A percentile compares a stretch with the other conserved stretches of the same genome.
Conservation (phyloP, 2,797 vertebrate genomes). For the Trachurus trachurus region DNA sequence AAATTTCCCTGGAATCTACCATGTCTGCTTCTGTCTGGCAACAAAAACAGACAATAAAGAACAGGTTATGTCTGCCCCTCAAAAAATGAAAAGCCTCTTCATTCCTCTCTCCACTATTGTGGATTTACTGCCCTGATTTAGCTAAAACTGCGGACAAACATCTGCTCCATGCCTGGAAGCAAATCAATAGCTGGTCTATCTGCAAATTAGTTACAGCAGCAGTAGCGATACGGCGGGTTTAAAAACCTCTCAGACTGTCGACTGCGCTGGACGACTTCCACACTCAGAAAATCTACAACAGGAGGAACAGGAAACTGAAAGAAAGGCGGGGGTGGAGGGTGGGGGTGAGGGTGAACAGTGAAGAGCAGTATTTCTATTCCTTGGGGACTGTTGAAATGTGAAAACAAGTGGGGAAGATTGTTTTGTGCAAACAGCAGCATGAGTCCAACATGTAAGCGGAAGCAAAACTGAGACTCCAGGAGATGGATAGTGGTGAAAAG, state of each 20-base stretch:
- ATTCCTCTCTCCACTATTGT: constrained; percentile 18
- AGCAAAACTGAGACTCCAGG: neutral
- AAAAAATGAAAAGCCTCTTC: constrained; percentile 15
- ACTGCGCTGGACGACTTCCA: constrained; percentile 28
- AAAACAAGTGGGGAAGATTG: neutral
- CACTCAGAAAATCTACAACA: neutral
- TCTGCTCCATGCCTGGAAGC: constrained; percentile 58
- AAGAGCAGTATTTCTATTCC: neutral
- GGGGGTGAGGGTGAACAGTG: neutral
- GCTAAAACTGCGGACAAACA: constrained; percentile 55
- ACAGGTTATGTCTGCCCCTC: neutral
- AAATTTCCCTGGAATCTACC: neutral
- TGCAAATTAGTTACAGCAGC: constrained; percentile 58
- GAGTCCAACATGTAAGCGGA: neutral
- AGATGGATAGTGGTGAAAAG: neutral
- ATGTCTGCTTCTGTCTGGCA: constrained; percentile 6
- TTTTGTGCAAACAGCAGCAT: neutral
- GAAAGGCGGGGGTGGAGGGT: neutral
- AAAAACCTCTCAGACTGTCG: constrained; percentile 3
- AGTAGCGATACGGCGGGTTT: neutral
- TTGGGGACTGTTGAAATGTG: neutral
- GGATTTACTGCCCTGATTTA: constrained; percentile 36
- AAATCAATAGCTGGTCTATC: constrained; percentile 61
- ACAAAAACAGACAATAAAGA: constrained; percentile 5
- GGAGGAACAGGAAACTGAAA: neutral